These are phyloP conservation scores for Ophion costatus DNA, from an alignment of 2,888 invertebrate species.

Conservation along the genomic window DNA sequence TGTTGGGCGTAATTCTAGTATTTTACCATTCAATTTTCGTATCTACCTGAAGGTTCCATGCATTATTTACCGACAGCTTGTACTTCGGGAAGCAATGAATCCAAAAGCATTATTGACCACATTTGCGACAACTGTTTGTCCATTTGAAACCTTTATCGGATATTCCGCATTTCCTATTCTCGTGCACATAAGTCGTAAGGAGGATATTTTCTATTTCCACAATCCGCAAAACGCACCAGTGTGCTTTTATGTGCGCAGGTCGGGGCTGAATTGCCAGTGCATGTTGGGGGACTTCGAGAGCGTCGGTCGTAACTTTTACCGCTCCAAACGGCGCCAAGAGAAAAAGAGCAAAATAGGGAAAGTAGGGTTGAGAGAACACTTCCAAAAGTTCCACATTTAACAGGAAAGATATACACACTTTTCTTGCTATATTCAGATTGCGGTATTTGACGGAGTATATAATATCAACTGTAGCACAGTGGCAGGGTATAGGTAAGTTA, in stretches of 20 bases:
- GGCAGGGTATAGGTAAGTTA: not conserved
- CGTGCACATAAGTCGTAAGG: not conserved
- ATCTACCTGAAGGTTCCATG: no score
- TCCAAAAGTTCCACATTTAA: conserved; percentile 29
- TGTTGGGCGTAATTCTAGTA: no score
- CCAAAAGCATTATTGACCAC: not conserved
- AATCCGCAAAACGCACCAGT: not conserved
- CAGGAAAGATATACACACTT: conserved; percentile 17
- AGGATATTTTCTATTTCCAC: not conserved
- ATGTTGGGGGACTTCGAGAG: conserved; percentile 18
- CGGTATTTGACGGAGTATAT: conserved; percentile 19
- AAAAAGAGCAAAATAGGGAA: conserved; percentile 6
- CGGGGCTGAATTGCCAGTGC: not conserved
- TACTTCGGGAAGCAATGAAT: not conserved
- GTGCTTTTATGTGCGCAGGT: not conserved
- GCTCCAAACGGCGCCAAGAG: not conserved
- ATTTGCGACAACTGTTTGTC: not conserved
- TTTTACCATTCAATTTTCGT: no score
- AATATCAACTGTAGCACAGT: conserved; percentile 11
- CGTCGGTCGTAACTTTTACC: conserved; percentile 12
- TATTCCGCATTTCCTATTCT: not conserved
- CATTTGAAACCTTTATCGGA: not conserved
- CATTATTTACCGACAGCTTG: no score
- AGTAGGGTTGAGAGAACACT: conserved; percentile 5
- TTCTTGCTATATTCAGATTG: not conserved